phyloP scores from a whole-genome alignment of 2,888 invertebrate species.

The Clepsis dumicolana region DNA sequence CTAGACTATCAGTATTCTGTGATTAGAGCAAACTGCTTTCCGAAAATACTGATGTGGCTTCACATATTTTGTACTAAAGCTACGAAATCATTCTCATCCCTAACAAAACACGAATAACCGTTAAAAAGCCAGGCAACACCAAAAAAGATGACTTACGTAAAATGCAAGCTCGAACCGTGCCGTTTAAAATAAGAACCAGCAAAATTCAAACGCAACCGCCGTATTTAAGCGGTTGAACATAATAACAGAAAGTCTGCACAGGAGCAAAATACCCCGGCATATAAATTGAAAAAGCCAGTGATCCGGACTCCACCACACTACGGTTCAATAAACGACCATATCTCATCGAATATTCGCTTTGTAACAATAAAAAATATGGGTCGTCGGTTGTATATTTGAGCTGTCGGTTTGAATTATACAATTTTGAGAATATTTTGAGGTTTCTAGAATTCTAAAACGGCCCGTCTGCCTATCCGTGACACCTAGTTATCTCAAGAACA shows the following conservation, averaged over 20 bases:
- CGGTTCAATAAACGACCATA: slow-evolving; percentile 38
- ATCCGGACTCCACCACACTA: slow-evolving; percentile 34
- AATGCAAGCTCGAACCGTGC: neutral
- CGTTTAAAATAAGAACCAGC: slow-evolving; percentile 5
- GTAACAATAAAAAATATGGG: slow-evolving; percentile 14
- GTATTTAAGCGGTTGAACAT: slow-evolving; percentile 35
- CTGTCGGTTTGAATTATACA: neutral
- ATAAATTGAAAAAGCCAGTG: slow-evolving; percentile 45
- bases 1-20: no score
- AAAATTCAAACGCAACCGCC: slow-evolving; percentile 32
- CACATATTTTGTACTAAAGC: no score
- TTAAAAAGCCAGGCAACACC: neutral
- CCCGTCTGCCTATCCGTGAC: no score
- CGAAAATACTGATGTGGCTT: no score
- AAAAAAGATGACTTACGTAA: neutral
- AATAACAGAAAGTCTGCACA: slow-evolving; percentile 31
- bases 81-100: neutral
- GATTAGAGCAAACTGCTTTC: no score
- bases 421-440: neutral
- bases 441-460: no score
- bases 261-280: slow-evolving; percentile 31
- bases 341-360: slow-evolving; percentile 35
- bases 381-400: slow-evolving; percentile 10
- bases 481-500: no score
- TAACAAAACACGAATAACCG: neutral